Base-by-base conservation (phyloP, 2,888 invertebrate genomes). In the Eupithecia centaureata region DNA sequence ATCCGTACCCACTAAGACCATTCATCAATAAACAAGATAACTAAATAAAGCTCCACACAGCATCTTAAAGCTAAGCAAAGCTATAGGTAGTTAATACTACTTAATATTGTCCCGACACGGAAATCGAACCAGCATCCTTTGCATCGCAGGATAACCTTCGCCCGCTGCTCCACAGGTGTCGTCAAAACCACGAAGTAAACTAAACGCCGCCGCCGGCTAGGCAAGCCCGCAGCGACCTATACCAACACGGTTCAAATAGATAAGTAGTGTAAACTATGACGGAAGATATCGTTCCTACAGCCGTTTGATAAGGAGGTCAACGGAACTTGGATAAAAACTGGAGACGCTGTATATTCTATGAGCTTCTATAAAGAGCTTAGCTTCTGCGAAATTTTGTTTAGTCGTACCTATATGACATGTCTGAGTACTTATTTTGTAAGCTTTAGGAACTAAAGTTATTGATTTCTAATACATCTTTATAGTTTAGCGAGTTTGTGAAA, bases 241-340 rank as follows among this genome's bases (percentile, higher is more conserved):
- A 30, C 38, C 65, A 59, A 65, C 59, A 54, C 38, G 5, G 56
- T 22, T 60, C 32, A 58, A 63, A 63, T 63, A 67, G 67, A 67
- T 63, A 67, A 67, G 59, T 32, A 59, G 52, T 54, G 67, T 62
- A 67, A 59, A 62, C 38, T 52, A 57, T 63, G 62, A 28, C 58
- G 58, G 60, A 2, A 15, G 56, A 27, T 27, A 30, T 1, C 27
- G 30, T 3, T 15, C n/a, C 52, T 64, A 51, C 56, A 58, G 57
- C 32, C 30, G 54, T 18, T 8, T 62, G 64, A 61, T 65, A 58
- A 65, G 38, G 25, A 65, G 71, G 68, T 68, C 71, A 68, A 64
- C 62, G 63, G 33, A 61, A 58, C 59, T 33, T 65, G 32, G 12
- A 28, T 30, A 30, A 33, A 54, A 32, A 57, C 22, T 18, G 32